Evolutionary conservation across 2,888 invertebrate genomes (phyloP), one percentile per base, ranked within the genome.

Genomic region (Lagria hirta): DNA sequence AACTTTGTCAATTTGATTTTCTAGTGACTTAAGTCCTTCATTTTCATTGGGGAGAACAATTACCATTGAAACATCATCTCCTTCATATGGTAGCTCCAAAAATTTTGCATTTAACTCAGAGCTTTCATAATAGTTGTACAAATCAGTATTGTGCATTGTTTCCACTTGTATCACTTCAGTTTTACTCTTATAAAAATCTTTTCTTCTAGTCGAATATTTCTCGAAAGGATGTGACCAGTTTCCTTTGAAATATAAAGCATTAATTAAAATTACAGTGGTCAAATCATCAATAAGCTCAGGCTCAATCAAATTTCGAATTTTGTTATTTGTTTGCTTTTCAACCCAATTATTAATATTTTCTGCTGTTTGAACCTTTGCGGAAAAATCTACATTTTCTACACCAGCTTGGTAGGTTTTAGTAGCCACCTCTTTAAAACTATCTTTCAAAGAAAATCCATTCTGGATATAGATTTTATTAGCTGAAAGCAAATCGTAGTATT

Each of bases 381-480:
- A 28, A 38, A 66, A 68, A 41, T 68, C 54, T 1, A 70, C 42
- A 36, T 55, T 58, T 49, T 83, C 76, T 2, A 82, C 75, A 3
- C 74, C 77, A 1, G 85, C 79, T 33, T 76, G 69, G 62, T 86
- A 89, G 21, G 78, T 71, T 14, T 78, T 73, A 4, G 72, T 60
- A 0, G 86, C 80, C 21, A 81, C 68, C 4, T 74, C 69, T 52
- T 78, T 74, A 49, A 82, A 81, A 8, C 72, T 63, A 0, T 75
- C 60, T n/a, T 77, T 72, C 1, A 88, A 55, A 6, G 72, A 62
- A 30, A 79, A 75, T 1, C 73, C 73, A 3, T 63, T 23, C 52
- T 77, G 77, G 0, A 84, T 70, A 61, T 82, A 91, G 3, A 90
- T 72, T 53, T 82, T 83, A 43, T 70, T 69, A 3, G 69, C 68